Evolutionary conservation across 2,113 vertebrate genomes (phyloP).

Genomic region (Acrocephalus arundinaceus): DNA sequence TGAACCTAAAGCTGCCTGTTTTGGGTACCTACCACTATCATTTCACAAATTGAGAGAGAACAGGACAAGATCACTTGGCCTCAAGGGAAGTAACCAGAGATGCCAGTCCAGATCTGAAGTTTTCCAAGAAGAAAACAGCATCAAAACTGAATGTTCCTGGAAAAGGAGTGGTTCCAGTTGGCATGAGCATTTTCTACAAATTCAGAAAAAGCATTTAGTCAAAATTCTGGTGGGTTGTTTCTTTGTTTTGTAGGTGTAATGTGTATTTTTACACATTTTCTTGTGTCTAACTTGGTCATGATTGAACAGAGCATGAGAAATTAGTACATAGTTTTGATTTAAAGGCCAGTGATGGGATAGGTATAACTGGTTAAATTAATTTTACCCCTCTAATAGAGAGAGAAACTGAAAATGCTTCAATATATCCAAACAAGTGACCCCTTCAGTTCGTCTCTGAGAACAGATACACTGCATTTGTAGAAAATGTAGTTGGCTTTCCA

Average conservation of each 20-base stretch:
- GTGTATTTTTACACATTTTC: neutral
- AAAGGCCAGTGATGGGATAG: neutral
- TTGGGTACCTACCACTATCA: neutral
- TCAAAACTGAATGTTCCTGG: neutral
- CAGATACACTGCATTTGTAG: neutral
- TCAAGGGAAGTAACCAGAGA: neutral
- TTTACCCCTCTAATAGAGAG: neutral
- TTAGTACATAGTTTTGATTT: neutral
- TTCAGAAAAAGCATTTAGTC: neutral
- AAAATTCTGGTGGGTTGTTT: neutral
- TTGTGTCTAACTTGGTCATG: neutral
- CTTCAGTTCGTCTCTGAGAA: neutral
- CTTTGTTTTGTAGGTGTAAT: neutral
- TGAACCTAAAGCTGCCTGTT: neutral
- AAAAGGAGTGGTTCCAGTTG: neutral
- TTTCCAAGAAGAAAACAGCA: neutral
- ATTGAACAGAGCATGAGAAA: neutral
- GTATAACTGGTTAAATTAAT: neutral
- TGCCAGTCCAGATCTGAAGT: neutral
- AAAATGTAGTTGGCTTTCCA: neutral
- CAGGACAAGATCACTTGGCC: neutral
- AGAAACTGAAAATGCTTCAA: neutral
- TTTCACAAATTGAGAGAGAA: neutral
- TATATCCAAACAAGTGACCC: neutral
- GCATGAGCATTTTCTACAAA: neutral